phyloP scores from a whole-genome alignment of 2,888 invertebrate genomes.

The Onthophagus sagittarius region DNA sequence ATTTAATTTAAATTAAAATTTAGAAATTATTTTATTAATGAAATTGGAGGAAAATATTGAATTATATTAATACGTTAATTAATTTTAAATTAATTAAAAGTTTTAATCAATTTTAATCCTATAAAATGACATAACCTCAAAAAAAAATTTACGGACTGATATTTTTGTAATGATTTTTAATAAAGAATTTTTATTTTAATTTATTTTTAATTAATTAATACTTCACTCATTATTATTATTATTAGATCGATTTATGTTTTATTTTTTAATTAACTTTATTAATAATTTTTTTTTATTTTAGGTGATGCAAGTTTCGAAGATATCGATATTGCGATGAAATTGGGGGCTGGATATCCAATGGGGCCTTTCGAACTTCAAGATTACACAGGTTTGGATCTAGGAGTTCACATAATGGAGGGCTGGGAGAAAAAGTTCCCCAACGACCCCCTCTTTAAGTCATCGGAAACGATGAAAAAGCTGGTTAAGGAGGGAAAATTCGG shows the following conservation, averaged over 20 bases:
- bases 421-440: slow-evolving; percentile 67
- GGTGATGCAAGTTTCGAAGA: slow-evolving; percentile 65
- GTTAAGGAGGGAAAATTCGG: slow-evolving; percentile 73
- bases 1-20: too few relatives aligned
- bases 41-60: too few relatives aligned
- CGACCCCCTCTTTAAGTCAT: slow-evolving; percentile 57
- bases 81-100: too few relatives aligned
- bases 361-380: slow-evolving; percentile 77
- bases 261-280: slow-evolving; percentile 3
- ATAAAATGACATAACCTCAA: too few relatives aligned
- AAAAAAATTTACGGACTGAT: slow-evolving; percentile 23
- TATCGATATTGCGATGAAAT: slow-evolving; percentile 79
- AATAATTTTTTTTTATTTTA: slow-evolving; percentile 31
- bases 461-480: slow-evolving; percentile 59
- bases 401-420: slow-evolving; percentile 69
- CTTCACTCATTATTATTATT: slow-evolving; percentile 13
- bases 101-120: too few relatives aligned
- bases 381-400: slow-evolving; percentile 74
- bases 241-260: slow-evolving; percentile 8
- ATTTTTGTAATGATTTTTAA: background rate
- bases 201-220: slow-evolving; percentile 5
- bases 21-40: too few relatives aligned
- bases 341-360: slow-evolving; percentile 82
- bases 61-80: too few relatives aligned
- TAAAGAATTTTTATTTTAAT: background rate